phyloP scores from a whole-genome alignment of 1,140 invertebrate species.

The Drepana arcuata region DNA sequence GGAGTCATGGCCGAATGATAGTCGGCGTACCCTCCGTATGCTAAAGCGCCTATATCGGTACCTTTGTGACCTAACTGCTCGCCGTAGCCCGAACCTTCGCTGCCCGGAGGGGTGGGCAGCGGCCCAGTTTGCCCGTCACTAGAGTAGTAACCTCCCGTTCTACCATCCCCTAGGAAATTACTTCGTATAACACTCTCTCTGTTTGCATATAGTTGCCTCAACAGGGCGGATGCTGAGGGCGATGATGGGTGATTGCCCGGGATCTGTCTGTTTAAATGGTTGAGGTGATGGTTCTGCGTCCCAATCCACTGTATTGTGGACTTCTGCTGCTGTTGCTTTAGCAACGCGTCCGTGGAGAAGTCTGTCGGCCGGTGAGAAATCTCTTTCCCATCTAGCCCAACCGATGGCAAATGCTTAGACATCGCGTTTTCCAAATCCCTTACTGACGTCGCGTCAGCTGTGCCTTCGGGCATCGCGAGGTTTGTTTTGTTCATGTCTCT shows the following conservation, averaged over 20 bases:
- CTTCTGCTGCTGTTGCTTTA: conserved; percentile 86
- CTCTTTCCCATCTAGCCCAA: conserved; percentile 69
- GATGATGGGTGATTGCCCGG: conserved; percentile 66
- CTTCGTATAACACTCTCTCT: conserved; percentile 94
- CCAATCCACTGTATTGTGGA: conserved; percentile 97
- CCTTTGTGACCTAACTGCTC: conserved; percentile 74
- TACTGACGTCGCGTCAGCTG: conserved; percentile 77
- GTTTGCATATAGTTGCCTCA: conserved; percentile 92
- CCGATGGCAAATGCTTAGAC: conserved; percentile 92
- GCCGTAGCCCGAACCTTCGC: conserved; percentile 83
- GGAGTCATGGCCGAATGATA: conserved; percentile 96
- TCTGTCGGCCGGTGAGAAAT: conserved; percentile 83
- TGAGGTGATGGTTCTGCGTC: conserved; percentile 78
- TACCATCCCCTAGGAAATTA: conserved; percentile 82
- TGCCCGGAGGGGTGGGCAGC: conserved; percentile 88
- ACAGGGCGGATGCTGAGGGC: conserved; percentile 87
- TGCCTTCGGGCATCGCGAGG: conserved; percentile 50
- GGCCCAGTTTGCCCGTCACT: conserved; percentile 77
- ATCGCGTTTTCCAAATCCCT: conserved; percentile 96
- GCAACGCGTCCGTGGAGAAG: conserved; percentile 87
- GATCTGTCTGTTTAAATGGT: conserved; percentile 78
- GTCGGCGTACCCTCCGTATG: conserved; percentile 81
- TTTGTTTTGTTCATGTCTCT: conserved; percentile 57
- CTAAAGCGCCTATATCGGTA: conserved; percentile 54
- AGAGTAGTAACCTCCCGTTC: conserved; percentile 68